Percentiles rank a stretch among this genome's conserved stretches.
phyloP scores from a whole-genome alignment of 2,888 invertebrate genomes.

The Yponomeuta evonymella region DNA sequence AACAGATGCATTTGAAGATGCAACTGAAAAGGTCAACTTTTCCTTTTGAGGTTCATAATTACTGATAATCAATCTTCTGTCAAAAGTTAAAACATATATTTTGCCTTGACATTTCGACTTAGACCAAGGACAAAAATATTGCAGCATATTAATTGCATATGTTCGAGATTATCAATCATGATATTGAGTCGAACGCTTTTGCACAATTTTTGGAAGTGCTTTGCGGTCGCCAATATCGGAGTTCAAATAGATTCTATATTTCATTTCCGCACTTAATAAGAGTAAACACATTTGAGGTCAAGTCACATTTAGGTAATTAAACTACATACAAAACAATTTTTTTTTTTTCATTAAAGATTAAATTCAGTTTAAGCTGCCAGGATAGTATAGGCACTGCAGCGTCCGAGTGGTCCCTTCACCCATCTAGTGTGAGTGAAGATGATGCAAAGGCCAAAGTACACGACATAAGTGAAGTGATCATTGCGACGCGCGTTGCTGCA shows the following conservation, averaged over 20 bases:
- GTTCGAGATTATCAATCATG: background rate
- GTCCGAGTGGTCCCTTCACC: too few species aligned
- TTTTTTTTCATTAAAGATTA: too few species aligned
- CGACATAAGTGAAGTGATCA: too few species aligned
- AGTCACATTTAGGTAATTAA: background rate
- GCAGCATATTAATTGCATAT: background rate
- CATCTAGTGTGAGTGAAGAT: too few species aligned
- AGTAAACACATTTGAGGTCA: background rate
- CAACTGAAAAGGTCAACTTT: background rate
- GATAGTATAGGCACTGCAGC: too few species aligned
- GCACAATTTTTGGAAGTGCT: background rate
- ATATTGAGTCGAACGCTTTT: background rate
- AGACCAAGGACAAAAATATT: background rate
- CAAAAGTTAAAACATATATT: background rate
- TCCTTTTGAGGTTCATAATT: background rate
- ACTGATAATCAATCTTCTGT: background rate
- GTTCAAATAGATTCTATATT: background rate
- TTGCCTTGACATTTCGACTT: background rate
- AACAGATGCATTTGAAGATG: background rate
- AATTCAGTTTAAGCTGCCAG: too few species aligned
- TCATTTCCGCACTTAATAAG: background rate
- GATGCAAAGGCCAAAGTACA: too few species aligned
- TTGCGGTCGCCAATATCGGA: background rate
- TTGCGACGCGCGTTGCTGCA: too few species aligned
- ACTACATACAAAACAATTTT: too few species aligned